These are phyloP conservation scores for Labeo catla DNA, from an alignment of 2,113 vertebrate genomes.

Conservation along the genomic window DNA sequence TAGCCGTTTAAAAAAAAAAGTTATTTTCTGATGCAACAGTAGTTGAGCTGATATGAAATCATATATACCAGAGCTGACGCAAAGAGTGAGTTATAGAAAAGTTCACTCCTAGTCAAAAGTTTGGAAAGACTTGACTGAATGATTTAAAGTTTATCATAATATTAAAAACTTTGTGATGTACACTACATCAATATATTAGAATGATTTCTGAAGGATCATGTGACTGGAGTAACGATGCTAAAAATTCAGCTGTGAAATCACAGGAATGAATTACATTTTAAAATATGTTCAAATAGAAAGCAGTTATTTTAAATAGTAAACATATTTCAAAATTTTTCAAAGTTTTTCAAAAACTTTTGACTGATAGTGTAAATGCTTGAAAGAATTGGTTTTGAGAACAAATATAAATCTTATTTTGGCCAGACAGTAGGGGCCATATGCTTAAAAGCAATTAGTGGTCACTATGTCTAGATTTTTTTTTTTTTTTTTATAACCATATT, in stretches of 20 bases:
- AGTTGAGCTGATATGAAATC: background rate
- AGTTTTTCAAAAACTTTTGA: too few species aligned
- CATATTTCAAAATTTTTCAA: too few species aligned
- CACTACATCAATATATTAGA: too few species aligned
- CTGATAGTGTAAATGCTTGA: background rate
- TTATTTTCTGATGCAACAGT: background rate
- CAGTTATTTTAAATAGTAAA: too few species aligned
- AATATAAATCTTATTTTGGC: background rate
- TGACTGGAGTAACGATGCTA: too few species aligned
- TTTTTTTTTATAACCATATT: background rate
- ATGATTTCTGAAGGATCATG: too few species aligned
- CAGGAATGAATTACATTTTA: too few species aligned
- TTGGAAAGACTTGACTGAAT: background rate
- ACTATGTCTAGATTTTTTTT: background rate
- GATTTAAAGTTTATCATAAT: background rate
- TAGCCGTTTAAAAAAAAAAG: background rate
- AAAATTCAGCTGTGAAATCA: too few species aligned
- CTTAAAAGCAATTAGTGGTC: background rate
- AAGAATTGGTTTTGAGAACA: background rate
- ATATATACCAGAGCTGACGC: background rate
- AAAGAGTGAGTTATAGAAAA: background rate
- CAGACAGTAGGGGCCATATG: background rate
- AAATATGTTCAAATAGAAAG: too few species aligned
- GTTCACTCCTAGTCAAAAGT: background rate
- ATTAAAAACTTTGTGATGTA: too few species aligned